Evolutionary conservation across 37 sponge, comb jelly and placozoan species (phyloP).

Genomic region (Chondrilla cf. caribensis): DNA sequence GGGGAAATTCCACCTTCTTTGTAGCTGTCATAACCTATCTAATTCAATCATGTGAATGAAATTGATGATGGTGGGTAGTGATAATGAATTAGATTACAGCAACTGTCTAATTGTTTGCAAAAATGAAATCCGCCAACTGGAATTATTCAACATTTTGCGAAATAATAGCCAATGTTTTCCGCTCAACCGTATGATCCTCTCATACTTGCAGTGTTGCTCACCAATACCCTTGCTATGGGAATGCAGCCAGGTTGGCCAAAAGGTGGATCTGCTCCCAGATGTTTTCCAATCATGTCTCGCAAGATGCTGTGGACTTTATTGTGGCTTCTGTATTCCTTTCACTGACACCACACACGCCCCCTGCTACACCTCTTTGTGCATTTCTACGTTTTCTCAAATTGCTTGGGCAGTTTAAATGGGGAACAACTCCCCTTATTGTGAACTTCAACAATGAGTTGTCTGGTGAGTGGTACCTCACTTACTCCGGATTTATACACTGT

Average conservation of each 20-base stretch:
- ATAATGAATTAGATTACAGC: too few species aligned
- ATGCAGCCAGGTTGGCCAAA: conserved; percentile 78
- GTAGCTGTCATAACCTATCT: too few species aligned
- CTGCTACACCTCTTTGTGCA: conserved; percentile 60
- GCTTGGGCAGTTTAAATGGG: conserved; percentile 77
- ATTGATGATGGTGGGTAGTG: too few species aligned
- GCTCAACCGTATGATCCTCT: too few species aligned
- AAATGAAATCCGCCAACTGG: too few species aligned
- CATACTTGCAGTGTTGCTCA: conserved; percentile 63
- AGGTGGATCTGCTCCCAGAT: conserved; percentile 87
- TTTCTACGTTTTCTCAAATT: conserved; percentile 87
- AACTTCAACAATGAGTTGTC: conserved; percentile 76
- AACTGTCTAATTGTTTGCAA: too few species aligned
- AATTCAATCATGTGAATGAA: too few species aligned
- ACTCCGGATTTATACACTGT: neutral
- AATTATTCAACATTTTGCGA: too few species aligned
- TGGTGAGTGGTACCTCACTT: conserved; percentile 30
- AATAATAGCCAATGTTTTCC: too few species aligned
- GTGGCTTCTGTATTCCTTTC: conserved; percentile 73
- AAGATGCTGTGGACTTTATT: conserved; percentile 88
- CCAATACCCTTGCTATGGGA: conserved; percentile 65
- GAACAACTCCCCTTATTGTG: conserved; percentile 74
- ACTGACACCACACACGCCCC: conserved; percentile 61
- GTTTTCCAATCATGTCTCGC: conserved; percentile 78
- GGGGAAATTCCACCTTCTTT: too few species aligned